These are phyloP conservation scores for Labeo rohita DNA, from an alignment of 2,113 vertebrate genomes.

Conservation along the genomic window DNA sequence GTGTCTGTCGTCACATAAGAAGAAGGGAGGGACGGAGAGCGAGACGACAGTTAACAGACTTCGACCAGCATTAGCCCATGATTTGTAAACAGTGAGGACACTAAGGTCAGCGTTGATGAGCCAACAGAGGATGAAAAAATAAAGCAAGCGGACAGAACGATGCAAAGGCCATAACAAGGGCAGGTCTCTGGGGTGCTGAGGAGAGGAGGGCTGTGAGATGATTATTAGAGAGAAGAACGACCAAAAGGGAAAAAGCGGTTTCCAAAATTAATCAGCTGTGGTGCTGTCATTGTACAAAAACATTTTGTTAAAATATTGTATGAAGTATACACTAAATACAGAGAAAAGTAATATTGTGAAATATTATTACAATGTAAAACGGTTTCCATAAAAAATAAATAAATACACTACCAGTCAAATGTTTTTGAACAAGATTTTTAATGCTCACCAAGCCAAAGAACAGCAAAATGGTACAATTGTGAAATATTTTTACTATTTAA, in stretches of 20 bases:
- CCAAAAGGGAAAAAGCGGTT: not conserved
- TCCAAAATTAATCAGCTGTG: not conserved
- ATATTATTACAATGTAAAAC: not conserved
- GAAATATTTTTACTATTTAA: too few species aligned
- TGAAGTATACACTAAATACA: not conserved
- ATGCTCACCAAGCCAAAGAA: too few species aligned
- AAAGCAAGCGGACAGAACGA: constrained; percentile 1
- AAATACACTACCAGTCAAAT: too few species aligned
- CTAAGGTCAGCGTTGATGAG: constrained; percentile 37
- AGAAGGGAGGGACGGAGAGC: not conserved
- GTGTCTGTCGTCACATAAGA: not conserved
- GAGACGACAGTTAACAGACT: not conserved
- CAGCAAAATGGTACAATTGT: too few species aligned
- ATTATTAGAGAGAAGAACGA: not conserved
- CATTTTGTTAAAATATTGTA: not conserved
- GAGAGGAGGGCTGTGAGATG: not conserved
- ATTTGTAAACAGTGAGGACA: constrained; percentile 23
- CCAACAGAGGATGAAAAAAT: constrained; percentile 37
- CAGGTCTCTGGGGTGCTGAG: constrained; percentile 22
- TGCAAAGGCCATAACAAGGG: not conserved
- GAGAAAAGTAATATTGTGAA: not conserved
- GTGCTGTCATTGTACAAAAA: not conserved
- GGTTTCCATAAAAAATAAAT: too few species aligned
- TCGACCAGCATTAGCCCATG: not conserved
- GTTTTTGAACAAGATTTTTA: too few species aligned